Evolutionary conservation across 2,113 vertebrate genomes (phyloP).

Genomic region (Atlantisia rogersi): DNA sequence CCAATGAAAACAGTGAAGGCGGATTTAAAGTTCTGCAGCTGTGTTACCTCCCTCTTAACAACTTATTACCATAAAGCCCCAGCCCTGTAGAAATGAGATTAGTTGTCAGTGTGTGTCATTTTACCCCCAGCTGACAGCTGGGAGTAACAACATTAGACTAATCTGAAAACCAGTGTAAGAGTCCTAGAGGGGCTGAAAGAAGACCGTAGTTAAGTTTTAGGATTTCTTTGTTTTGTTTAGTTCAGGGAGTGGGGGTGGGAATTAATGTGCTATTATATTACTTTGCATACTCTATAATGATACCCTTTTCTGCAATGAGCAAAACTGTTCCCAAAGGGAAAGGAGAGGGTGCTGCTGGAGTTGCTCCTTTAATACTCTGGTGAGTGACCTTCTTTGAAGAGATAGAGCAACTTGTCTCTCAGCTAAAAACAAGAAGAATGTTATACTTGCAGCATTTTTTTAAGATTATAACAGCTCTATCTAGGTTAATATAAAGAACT

Average conservation of each 20-base stretch:
- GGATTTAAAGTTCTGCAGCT: background rate
- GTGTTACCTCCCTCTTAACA: background rate
- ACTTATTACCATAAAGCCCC: background rate
- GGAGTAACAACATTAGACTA: background rate
- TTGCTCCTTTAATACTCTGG: background rate
- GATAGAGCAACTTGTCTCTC: background rate
- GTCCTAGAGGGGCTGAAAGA: background rate
- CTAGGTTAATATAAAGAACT: background rate
- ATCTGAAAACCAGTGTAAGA: background rate
- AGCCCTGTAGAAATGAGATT: background rate
- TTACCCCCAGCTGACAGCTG: background rate
- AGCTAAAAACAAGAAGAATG: background rate
- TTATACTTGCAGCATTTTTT: background rate
- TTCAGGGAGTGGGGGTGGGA: too few relatives aligned
- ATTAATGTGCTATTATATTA: background rate
- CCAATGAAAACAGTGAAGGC: background rate
- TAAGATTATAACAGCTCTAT: background rate
- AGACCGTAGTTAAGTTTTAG: background rate
- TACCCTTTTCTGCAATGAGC: background rate
- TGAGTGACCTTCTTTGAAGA: background rate
- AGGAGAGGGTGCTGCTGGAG: background rate
- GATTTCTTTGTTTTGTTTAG: background rate
- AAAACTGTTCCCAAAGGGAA: background rate
- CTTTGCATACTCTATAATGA: background rate
- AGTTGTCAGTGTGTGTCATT: background rate